Base-by-base conservation (phyloP, 2,888 invertebrate species). In the Agrotis puta region DNA sequence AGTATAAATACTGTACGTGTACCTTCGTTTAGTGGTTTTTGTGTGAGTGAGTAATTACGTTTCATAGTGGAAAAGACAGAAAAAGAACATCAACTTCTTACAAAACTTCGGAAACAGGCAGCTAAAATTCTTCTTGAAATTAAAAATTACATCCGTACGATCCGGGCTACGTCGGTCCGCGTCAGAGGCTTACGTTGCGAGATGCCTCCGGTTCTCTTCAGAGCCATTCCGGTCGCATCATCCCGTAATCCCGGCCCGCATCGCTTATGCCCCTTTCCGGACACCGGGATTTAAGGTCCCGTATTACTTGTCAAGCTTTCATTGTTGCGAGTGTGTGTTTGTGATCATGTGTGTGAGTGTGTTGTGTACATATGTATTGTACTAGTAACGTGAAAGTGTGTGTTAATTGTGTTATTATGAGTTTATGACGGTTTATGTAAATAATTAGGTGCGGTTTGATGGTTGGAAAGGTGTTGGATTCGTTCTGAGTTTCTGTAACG, bases 151-250 rank as follows among this genome's bases (percentile, higher is more conserved):
- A 39, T 68, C 50, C 18, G 27, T 66, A 43, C 27, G n/a, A 33
- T 24, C 50, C 16, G 9, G 48, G 51, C 50, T 62, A 73, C 70
- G 27, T 73, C 70, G 27, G 24, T 24, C 16, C 64, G 69, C 77
- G 64, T 75, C 73, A 80, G 64, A 68, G 51, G 69, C 78, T 82
- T 82, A 83, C 69, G 69, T 73, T 59, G 79, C 48, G 74, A 63
- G 62, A 74, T 73, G 67, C 79, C 59, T 78, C 82, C 85, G 87
- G 88, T 81, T 79, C 79, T 74, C 64, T 81, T 81, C 81, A 72
- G 70, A 67, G 58, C 27, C 63, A 74, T 81, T 89, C 86, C 87
- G 84, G 74, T 79, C 73, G 82, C 81, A 74, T 83, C 79, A 79
- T 57, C 67, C 80, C 48, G 58, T 85, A 86, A 87, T 83, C 85